Base-by-base conservation (phyloP, 92 coral and sea anemone genomes). In the Epizoanthus illoricatus region DNA sequence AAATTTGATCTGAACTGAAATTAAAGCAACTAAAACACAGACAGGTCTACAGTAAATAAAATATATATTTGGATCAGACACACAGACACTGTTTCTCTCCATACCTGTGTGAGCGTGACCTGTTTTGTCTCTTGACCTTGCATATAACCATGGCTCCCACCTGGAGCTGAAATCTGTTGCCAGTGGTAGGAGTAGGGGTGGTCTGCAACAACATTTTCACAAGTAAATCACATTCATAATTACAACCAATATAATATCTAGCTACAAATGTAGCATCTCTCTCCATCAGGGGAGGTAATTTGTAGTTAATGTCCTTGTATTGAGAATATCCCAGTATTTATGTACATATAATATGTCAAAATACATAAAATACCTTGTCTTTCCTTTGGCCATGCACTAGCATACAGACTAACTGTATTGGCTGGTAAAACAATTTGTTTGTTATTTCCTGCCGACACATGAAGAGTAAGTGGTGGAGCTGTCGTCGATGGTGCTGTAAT, bases 341-440 rank as follows among this genome's bases (percentile, higher is more conserved):
- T 63, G 69, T 33, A 65, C 69, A n/a, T 18, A 5, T 5, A 11
- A 57, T 23, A 21, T 17, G 12, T 47, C 21, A 23, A 8, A 13
- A 66, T 7, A 52, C 21, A 42, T 4, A 12, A 57, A 13, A 7
- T 83, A 92, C 99, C 92, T 71, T 70, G 36, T 19, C 87, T 83
- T 42, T 91, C 96, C 73, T 89, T 96, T 10, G 99, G 99, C 89
- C 93, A 96, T 40, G 99, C 98, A 90, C 99, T 96, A 40, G 99
- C 99, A 82, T 96, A 96, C 79, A 96, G 84, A 54, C 97, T 92
- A 45, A 94, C 90, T 21, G 90, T 91, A 73, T 93, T 92, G 60
- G 88, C 79, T 23, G 99, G 99, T 40, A 96, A 85, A 9, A 91
- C 89, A 18, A 96, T 85, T 5, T 85, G 88, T 65, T 88, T 96